Base-by-base conservation (phyloP, 2,113 vertebrate species). In the Naja naja region DNA sequence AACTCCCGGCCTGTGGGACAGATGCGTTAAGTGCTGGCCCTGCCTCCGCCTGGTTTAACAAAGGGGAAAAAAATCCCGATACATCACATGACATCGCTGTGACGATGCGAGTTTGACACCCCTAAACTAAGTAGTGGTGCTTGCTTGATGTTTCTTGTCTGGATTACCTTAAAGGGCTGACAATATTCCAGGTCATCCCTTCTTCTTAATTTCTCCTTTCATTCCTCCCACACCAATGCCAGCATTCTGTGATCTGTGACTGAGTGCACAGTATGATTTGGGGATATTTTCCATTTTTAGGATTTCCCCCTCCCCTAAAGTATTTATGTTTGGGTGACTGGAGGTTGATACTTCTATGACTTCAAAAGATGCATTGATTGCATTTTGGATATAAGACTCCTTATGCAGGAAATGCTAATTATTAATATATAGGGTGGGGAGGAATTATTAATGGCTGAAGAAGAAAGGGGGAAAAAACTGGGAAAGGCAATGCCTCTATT, bases 401-500 rank as follows among this genome's bases (percentile, higher is more conserved):
- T 4, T 49, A 7, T 58, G 14, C 7, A 45, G 43, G 69, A 45
- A 64, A 90, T 49, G 58, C 2, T 47, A 27, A 60, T 60, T 22
- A 30, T 90, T 30, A 64, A 20, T 16, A n/a, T 64, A 49, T 10
- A 11, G 45, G 1, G 18, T 43, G 43, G 23, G 20, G 45, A 30
- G 47, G 74, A 39, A 34, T 9, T 64, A 3, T 8, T 94, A 58
- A 55, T 22, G 12, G 56, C 22, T 54, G 58, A 60, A 55, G 88
- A n/a, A 27, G 27, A 93, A 53, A 94, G 90, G 74, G 90, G 58
- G 47, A 85, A 53, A 53, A 90, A 86, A 45, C 88, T 90, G 90
- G 25, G 22, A 49, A 22, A 90, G 85, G 22, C 20, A 1, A 87
- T 45, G 2, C 90, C 96, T 93, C 55, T 91, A 95, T 96, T 91